Evolutionary conservation across 1,140 invertebrate species (phyloP).

Genomic region (Procambarus clarkii): DNA sequence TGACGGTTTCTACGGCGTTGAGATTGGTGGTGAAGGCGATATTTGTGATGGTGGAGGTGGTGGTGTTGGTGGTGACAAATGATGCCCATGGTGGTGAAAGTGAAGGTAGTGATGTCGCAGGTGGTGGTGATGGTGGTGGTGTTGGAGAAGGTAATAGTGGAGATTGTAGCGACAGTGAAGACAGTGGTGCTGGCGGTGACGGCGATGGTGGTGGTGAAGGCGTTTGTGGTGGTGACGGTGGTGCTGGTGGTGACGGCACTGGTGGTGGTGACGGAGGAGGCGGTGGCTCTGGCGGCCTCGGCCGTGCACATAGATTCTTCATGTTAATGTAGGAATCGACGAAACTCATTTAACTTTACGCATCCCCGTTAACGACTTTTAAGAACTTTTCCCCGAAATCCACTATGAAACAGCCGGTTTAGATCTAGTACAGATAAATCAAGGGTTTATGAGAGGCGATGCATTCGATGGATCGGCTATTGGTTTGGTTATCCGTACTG

Average conservation of each 20-base stretch:
- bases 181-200: not conserved
- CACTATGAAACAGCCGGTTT: conserved; percentile 50
- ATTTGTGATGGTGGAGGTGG: no score
- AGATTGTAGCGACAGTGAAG: not conserved
- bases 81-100: not conserved
- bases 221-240: not conserved
- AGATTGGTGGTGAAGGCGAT: no score
- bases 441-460: conserved; percentile 51
- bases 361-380: conserved; percentile 64
- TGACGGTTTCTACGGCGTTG: no score
- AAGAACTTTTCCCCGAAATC: conserved; percentile 52
- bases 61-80: not conserved
- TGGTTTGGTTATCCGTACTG: conserved; percentile 42
- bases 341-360: conserved; percentile 66
- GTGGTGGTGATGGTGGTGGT: not conserved
- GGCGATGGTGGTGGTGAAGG: not conserved
- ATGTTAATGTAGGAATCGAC: conserved; percentile 56
- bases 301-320: conserved; percentile 51
- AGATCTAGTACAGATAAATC: conserved; percentile 57
- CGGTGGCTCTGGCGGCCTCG: not conserved
- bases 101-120: not conserved
- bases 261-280: not conserved
- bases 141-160: not conserved
- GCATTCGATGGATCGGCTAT: conserved; percentile 56
- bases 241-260: not conserved